Percentiles rank a stretch among this genome's conserved stretches.
These are phyloP conservation scores for Pyxicephalus adspersus DNA, from an alignment of 2,113 vertebrate genomes.

Conservation along the genomic window DNA sequence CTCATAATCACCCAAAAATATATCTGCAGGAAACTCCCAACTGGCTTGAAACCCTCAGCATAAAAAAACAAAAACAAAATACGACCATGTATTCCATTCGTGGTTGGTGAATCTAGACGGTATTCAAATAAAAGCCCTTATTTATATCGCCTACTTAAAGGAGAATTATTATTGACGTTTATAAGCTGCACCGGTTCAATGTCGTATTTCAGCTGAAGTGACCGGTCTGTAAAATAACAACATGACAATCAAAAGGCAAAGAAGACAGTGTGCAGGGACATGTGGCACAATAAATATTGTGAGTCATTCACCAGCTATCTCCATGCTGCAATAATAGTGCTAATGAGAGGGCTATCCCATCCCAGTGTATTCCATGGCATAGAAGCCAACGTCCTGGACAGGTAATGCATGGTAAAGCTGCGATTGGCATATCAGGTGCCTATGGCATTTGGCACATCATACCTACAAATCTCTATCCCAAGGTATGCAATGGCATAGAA, in stretches of 20 bases:
- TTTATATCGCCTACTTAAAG: conserved; percentile 29
- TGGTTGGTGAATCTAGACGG: not conserved
- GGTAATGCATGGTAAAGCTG: too few relatives aligned
- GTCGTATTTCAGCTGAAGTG: conserved; percentile 30
- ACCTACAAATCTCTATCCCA: conserved; percentile 6
- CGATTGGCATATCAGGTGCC: too few relatives aligned
- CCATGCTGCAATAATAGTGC: conserved; percentile 13
- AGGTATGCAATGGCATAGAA: too few relatives aligned
- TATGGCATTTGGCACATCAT: not conserved
- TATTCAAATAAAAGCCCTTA: conserved; percentile 11
- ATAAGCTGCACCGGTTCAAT: conserved; percentile 17
- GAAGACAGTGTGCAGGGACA: conserved; percentile 36
- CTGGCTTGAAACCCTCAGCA: not conserved
- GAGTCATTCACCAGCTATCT: conserved; percentile 30
- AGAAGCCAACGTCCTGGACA: too few relatives aligned
- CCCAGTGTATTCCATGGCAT: too few relatives aligned
- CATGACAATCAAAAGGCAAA: conserved; percentile 40
- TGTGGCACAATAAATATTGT: conserved; percentile 39
- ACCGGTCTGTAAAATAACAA: conserved; percentile 48
- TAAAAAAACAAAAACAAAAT: not conserved
- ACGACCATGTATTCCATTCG: too few relatives aligned
- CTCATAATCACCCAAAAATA: not conserved
- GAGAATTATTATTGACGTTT: conserved; percentile 45
- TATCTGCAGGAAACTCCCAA: not conserved
- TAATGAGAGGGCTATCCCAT: conserved; percentile 37